Base-by-base conservation (phyloP, 2,797 vertebrate genomes). In the Alectoris magna region DNA sequence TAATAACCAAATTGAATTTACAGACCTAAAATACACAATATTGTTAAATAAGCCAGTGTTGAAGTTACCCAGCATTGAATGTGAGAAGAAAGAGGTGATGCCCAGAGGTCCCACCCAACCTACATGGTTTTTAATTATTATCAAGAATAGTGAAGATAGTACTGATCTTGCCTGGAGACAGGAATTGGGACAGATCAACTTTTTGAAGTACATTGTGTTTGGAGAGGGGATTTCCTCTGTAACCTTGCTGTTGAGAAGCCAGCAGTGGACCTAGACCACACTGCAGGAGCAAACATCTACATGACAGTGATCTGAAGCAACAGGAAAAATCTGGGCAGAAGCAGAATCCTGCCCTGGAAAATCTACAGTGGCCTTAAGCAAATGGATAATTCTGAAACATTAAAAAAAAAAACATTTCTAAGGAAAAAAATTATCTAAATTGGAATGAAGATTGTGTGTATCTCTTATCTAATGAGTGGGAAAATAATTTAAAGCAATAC, bases 21-120 rank as follows among this genome's bases (percentile, higher is more conserved):
- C 4, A 70, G 51, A 74, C 23, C 10, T 77, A 68, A 87, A 86
- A 77, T 58, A 58, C n/a, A 7, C 5, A 38, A 49, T 69, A 43
- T 48, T 62, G 3, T 56, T 90, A 67, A 26, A 49, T 49, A 49
- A 24, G 38, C 10, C 38, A 66, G 24, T 16, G 53, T 38, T 66
- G 11, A 78, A 8, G 0, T 27, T 49, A 74, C 13, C 23, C 64
- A 26, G 31, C 0, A 0, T 59, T 3, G 2, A 29, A 19, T 66
- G 29, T 62, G 26, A 67, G 59, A 86, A 22, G 60, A 43, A 41
- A 19, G 23, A 55, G 15, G 39, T 59, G 43, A 63, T 55, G 21
- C 14, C 29, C n/a, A 48, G 39, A 69, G 11, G 4, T 72, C 14
- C 23, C 15, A 87, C 51, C 53, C 72, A 71, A 60, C 27, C 23